A percentile compares a stretch with the other conserved stretches of the same genome.
Evolutionary conservation across 2,888 invertebrate genomes (phyloP).

Genomic region (Hypomecis atomaria): DNA sequence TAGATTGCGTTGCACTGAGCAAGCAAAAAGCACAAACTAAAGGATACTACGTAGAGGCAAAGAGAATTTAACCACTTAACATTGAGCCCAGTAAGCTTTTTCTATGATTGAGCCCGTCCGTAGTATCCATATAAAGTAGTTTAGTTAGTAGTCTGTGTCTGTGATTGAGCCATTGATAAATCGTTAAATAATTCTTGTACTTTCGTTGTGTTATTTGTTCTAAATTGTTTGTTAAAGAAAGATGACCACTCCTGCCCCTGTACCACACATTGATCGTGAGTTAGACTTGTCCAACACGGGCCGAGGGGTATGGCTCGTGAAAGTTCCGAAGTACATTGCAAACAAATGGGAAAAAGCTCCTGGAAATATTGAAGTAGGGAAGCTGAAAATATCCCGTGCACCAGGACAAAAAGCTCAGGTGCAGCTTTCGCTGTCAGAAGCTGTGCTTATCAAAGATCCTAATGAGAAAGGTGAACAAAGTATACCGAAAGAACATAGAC

Average conservation of each 20-base stretch:
- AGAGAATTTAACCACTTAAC: too few relatives aligned
- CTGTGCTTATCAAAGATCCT: slow-evolving; percentile 89
- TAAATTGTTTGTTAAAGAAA: slow-evolving; percentile 9
- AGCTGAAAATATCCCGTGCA: slow-evolving; percentile 93
- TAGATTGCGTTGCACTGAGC: too few relatives aligned
- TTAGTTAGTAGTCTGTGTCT: too few relatives aligned
- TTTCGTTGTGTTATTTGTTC: too few relatives aligned
- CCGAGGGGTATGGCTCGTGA: slow-evolving; percentile 98
- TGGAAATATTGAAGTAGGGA: slow-evolving; percentile 97
- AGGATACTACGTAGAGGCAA: too few relatives aligned
- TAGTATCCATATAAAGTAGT: too few relatives aligned
- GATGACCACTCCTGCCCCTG: slow-evolving; percentile 56
- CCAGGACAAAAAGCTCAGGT: slow-evolving; percentile 94
- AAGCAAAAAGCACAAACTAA: too few relatives aligned
- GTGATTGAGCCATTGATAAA: too few relatives aligned
- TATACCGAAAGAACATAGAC: slow-evolving; percentile 95
- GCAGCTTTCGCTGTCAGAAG: slow-evolving; percentile 92
- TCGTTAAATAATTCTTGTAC: too few relatives aligned
- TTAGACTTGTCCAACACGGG: slow-evolving; percentile 95
- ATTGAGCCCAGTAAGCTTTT: too few relatives aligned
- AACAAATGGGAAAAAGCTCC: slow-evolving; percentile 97
- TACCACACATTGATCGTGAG: slow-evolving; percentile 89
- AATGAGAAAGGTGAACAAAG: slow-evolving; percentile 87
- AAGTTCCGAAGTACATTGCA: slow-evolving; percentile 98
- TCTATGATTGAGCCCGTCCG: too few relatives aligned